Base-by-base conservation (phyloP, 2,797 vertebrate genomes). In the Sitta carolinensis region DNA sequence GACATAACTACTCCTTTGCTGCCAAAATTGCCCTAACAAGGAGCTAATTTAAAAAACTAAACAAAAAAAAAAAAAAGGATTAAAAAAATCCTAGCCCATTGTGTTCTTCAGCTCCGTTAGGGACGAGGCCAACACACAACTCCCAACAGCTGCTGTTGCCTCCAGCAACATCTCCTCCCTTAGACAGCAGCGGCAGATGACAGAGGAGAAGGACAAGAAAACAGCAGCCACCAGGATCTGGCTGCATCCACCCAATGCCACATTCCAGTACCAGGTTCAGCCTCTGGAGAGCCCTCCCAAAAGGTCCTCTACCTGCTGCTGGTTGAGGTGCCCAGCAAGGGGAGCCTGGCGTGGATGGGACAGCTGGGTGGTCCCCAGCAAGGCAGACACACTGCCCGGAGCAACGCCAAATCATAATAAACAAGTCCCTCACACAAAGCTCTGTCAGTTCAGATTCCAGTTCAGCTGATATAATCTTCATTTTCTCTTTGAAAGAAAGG, bases 391-490 rank as follows among this genome's bases (percentile, higher is more conserved):
- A 5, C 91, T 78, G 95, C 94, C 90, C 29, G 0, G 51, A 94
- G 97, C 87, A 61, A 91, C 83, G 91, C 59, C 79, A 84, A 97
- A 96, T 67, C 89, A 97, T 91, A 97, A 97, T 96, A 97, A 97
- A 97, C 95, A 96, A 93, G 73, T 80, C 74, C 78, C 62, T 84
- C 4, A 0, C 73, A 94, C 81, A 94, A 95, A 88, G 85, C 93
- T 70, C 76, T 82, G 89, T 94, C 96, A 95, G 93, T 90, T 93
- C 89, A 85, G 63, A 86, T 93, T 97, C 91, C 90, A 95, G 57
- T 90, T 93, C 32, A 7, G 70, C 73, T 94, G 95, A 96, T 96
- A 95, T 3, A 90, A 97, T 96, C 94, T 96, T 93, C 94, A 90
- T 95, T 82, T 91, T 92, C 50, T 50, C 93, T 96, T 97, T 90